Percentiles rank a stretch among this genome's conserved stretches.
These are phyloP conservation scores for Chrysomela aeneicollis DNA, from an alignment of 2,888 invertebrate species.

Conservation along the genomic window DNA sequence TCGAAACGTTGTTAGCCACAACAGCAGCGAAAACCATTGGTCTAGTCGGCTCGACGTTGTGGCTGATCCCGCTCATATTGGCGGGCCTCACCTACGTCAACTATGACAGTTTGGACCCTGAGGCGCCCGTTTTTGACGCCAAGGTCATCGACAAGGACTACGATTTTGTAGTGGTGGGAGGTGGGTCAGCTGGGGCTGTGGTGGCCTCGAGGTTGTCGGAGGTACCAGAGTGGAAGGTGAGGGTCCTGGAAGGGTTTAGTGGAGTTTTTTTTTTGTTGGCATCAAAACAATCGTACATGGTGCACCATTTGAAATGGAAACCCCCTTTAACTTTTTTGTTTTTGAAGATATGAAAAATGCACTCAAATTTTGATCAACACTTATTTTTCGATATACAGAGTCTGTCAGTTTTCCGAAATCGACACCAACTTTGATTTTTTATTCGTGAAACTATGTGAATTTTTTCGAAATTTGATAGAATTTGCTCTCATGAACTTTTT, in stretches of 20 bases:
- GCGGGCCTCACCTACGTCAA: constrained; percentile 82
- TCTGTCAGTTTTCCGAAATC: too few relatives aligned
- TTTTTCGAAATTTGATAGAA: too few relatives aligned
- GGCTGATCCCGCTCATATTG: constrained; percentile 84
- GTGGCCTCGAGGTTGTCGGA: constrained; percentile 80
- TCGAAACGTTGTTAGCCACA: constrained; percentile 78
- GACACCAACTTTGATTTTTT: too few relatives aligned
- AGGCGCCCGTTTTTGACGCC: constrained; percentile 76
- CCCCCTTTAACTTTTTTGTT: too few relatives aligned
- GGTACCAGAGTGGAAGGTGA: constrained; percentile 72
- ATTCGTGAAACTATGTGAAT: too few relatives aligned
- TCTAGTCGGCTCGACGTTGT: constrained; percentile 78
- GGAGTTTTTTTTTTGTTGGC: not conserved
- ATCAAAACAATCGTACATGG: too few relatives aligned
- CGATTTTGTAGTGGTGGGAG: constrained; percentile 85
- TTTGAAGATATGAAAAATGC: too few relatives aligned
- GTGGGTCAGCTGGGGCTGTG: constrained; percentile 90
- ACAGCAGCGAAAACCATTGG: constrained; percentile 81
- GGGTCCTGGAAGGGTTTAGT: not conserved
- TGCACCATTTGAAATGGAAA: too few relatives aligned
- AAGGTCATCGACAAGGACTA: constrained; percentile 73
- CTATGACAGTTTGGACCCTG: constrained; percentile 83
- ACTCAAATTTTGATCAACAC: too few relatives aligned
- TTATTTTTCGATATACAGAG: too few relatives aligned
- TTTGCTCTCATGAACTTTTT: too few relatives aligned